These are phyloP conservation scores for Danio choprae DNA, from an alignment of 2,797 vertebrate species.

Conservation along the genomic window DNA sequence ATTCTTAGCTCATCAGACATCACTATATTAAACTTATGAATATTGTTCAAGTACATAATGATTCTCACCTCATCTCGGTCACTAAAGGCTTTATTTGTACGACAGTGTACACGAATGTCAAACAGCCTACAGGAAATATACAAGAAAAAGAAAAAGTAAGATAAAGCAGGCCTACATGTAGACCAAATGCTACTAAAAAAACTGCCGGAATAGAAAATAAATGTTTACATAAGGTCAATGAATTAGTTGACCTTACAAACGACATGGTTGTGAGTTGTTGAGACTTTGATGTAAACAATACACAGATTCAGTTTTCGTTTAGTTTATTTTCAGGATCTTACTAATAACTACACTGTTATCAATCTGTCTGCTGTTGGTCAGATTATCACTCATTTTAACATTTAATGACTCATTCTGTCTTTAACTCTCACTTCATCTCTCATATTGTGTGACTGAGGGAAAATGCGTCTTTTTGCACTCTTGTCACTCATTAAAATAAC, in stretches of 20 bases:
- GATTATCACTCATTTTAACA: not conserved
- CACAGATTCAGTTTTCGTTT: not conserved
- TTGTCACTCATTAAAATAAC: conserved; percentile 13
- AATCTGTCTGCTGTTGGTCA: too few relatives aligned
- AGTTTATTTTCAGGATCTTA: not conserved
- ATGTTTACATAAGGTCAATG: not conserved
- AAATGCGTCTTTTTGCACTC: not conserved
- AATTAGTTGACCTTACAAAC: not conserved
- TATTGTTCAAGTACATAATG: not conserved
- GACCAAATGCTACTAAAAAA: not conserved
- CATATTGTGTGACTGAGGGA: not conserved
- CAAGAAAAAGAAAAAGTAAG: not conserved
- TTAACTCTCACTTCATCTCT: not conserved
- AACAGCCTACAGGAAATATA: not conserved
- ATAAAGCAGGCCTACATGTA: not conserved
- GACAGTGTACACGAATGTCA: not conserved
- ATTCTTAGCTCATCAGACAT: not conserved
- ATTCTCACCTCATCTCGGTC: not conserved
- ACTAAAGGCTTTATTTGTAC: not conserved
- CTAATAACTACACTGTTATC: not conserved
- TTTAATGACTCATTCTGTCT: not conserved
- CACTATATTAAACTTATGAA: not conserved
- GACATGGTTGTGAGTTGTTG: not conserved
- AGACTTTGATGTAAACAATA: not conserved
- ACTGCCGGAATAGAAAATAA: not conserved